A percentile compares a stretch with the other conserved stretches of the same genome.
These are phyloP conservation scores for Istiophorus platypterus DNA, from an alignment of 2,113 vertebrate genomes.

Conservation along the genomic window DNA sequence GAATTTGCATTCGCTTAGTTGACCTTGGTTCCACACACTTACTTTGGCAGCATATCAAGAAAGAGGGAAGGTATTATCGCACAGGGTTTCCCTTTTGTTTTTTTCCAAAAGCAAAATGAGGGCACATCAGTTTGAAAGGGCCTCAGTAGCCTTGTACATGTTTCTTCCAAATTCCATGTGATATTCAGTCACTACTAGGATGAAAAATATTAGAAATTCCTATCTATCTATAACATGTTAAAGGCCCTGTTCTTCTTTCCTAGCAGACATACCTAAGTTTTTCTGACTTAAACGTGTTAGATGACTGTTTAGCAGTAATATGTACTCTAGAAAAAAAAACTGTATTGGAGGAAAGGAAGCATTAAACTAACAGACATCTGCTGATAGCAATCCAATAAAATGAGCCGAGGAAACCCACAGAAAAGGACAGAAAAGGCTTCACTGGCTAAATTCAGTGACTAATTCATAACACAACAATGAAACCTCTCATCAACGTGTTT, in stretches of 20 bases:
- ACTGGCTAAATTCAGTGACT: background rate
- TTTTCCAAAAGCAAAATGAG: conserved; percentile 41
- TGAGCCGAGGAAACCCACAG: accelerated
- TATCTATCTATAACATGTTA: background rate
- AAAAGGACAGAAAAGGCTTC: background rate
- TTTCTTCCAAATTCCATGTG: conserved; percentile 4
- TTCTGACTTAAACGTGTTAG: conserved; percentile 1
- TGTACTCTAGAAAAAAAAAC: background rate
- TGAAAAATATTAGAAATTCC: background rate
- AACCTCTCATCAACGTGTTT: conserved; percentile 27
- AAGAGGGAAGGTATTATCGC: conserved; percentile 27
- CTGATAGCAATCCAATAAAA: conserved; percentile 7
- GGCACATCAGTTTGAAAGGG: background rate
- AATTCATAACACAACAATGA: conserved; percentile 30
- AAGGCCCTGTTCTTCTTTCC: background rate
- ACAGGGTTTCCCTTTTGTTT: conserved; percentile 28
- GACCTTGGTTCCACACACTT: conserved; percentile 47
- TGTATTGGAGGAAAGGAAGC: background rate
- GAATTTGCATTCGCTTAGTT: conserved; percentile 72
- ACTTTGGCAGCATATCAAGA: conserved; percentile 45
- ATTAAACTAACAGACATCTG: conserved; percentile 7
- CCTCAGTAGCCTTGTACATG: background rate
- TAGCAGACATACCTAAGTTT: conserved; percentile 2
- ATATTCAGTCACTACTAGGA: background rate
- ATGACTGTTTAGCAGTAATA: conserved; percentile 7